Base-by-base conservation (phyloP, 2,113 vertebrate species). In the Pseudonaja textilis region DNA sequence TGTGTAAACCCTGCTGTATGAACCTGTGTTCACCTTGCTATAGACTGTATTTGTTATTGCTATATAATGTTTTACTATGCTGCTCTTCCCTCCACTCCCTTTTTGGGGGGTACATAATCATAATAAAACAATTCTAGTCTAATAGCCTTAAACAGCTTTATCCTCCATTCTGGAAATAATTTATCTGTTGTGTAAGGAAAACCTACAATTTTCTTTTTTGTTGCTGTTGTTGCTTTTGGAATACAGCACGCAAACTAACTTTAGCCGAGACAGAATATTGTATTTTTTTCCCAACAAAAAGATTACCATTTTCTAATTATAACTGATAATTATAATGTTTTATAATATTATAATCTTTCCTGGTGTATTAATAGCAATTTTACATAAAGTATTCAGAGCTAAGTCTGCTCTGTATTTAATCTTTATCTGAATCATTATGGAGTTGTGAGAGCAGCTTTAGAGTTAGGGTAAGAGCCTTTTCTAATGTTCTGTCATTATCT, bases 281-380 rank as follows among this genome's bases (percentile, higher is more conserved):
- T 14, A 26, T 3, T 52, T 87, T 87, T 50, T 87, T 7, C 5
- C 16, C 20, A 81, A 22, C 7, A 22, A 54, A 88, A 29, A 54
- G 50, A 88, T 14, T 47, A 54, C 50, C 50, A 52, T 54, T 47
- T 55, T 89, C n/a, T 89, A 42, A 39, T 89, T 56, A 57, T 55
- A 56, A 56, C 26, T 89, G n/a, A 54, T 54, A 88, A 88, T 88
- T 88, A 52, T 5, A 34, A 14, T 90, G 11, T 81, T 90, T 90
- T 81, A 50, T 90, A n/a, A 90, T 25, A 54, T 55, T 34, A 54
- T 81, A 90, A 90, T 90, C 64, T 90, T 55, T 90, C 64, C 74
- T 81, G n/a, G 47, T 81, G n/a, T 81, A 39, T 81, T n/a, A 45
- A 55, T 85, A 91, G 74, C 29, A 39, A 86, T 85, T 57, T 90